Base-by-base conservation (phyloP, 2,888 invertebrate genomes). In the Mellilla xanthometata region DNA sequence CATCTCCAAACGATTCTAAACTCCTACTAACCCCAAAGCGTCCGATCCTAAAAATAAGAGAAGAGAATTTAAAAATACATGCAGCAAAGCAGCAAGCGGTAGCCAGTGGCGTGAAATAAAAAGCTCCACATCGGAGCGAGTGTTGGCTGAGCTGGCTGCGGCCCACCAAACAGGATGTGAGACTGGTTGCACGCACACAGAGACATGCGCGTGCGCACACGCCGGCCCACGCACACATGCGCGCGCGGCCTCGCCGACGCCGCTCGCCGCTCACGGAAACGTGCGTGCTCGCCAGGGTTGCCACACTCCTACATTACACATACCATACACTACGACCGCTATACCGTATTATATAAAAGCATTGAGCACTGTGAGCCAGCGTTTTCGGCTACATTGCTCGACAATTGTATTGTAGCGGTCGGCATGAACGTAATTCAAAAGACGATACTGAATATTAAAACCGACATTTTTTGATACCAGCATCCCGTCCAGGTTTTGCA, bases 91-190 rank as follows among this genome's bases (percentile, higher is more conserved):
- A 24, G 68, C 63, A n/a, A 65, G 68, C 73, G 73, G 65, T 63
- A 68, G 74, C 72, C 67, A 61, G 55, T 75, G 74, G 79, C 79
- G 83, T 76, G 74, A 83, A 87, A 84, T 87, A 88, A 89, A 88
- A 89, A 89, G 88, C 87, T 87, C 77, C 19, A 72, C 73, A 77
- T 78, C 74, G 76, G 80, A 75, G 72, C 70, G 67, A 13, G 26
- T 4, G 22, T 23, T 24, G 26, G 61, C 51, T 50, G 79, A 80
- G 86, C 78, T 80, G 82, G 66, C 60, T 43, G 74, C 45, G 79
- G 75, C 76, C 80, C 79, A 76, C 80, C 82, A 85, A 89, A 89
- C 89, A 89, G 89, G 89, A 89, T 89, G 89, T 89, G 81, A 75
- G 88, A 89, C 89, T 89, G 89, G 89, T 89, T 85, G 78, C 73